Percentiles rank a stretch among this genome's conserved stretches.
Conservation (phyloP, 2,888 invertebrate genomes). For the Mongoloraphidia duomilia region DNA sequence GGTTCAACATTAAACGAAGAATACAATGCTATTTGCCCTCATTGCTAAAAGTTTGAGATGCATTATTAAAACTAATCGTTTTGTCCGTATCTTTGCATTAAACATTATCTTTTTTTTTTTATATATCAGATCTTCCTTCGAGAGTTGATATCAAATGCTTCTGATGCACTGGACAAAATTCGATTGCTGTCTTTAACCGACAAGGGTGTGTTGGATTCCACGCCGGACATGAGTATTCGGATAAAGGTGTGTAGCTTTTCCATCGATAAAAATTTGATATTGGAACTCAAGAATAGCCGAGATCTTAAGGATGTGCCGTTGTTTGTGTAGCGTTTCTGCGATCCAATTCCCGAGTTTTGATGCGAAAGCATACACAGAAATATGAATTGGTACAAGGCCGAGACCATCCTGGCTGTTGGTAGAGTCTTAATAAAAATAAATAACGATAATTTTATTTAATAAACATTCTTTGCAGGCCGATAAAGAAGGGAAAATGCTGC, state of each 20-base stretch:
- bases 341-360: too few relatives aligned
- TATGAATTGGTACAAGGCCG: too few relatives aligned
- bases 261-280: background rate
- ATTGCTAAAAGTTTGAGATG: too few relatives aligned
- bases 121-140: slow-evolving; percentile 74
- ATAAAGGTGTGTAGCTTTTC: slow-evolving; percentile 43
- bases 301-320: too few relatives aligned
- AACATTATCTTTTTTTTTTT: slow-evolving; percentile 6
- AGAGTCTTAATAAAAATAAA: too few relatives aligned
- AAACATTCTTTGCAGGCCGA: slow-evolving; percentile 42
- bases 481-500: slow-evolving; percentile 78
- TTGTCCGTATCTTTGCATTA: background rate
- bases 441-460: slow-evolving; percentile 13
- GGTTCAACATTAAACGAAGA: background rate
- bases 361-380: too few relatives aligned
- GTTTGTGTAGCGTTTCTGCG: too few relatives aligned
- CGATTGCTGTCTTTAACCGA: slow-evolving; percentile 85
- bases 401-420: too few relatives aligned
- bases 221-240: slow-evolving; percentile 73
- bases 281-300: background rate
- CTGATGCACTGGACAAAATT: slow-evolving; percentile 97
- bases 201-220: slow-evolving; percentile 58
- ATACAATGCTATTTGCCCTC: background rate
- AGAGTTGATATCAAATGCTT: slow-evolving; percentile 97
- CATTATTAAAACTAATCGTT: background rate